Base-by-base conservation (phyloP, 2,113 vertebrate species). In the Hemiscyllium ocellatum region DNA sequence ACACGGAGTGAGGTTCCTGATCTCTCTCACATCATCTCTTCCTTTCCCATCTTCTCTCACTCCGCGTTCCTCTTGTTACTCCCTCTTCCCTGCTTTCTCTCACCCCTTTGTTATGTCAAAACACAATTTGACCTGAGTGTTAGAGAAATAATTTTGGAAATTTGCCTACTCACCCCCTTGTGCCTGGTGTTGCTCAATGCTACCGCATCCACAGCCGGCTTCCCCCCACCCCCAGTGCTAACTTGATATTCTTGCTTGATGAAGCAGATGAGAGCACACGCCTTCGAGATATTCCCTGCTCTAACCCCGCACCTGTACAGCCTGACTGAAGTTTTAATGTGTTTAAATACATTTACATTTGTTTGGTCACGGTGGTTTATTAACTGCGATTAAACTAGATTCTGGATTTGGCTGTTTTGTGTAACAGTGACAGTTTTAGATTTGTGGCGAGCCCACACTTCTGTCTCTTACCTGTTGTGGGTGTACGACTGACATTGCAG, bases 111-210 rank as follows among this genome's bases (percentile, higher is more conserved):
- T 5, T 97, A 98, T 98, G 98, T 98, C 98, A 98, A 99, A 99
- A 98, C 96, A 98, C 98, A 98, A 98, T 99, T 99, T 99, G 98
- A 99, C 98, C 98, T 98, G 99, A 99, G 98, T 99, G 98, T 98
- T 98, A 97, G 98, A 97, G 98, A 98, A 98, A 98, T 98, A 98
- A 98, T 99, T 98, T 98, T 98, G 98, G 98, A 98, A 98, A 98
- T 98, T 98, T 47, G 98, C 98, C 98, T 98, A 98, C 97, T 98
- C 98, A 97, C 1, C 98, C 98, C 98, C 97, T 98, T 97, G 97
- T 97, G 97, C 97, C 96, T 96, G 37, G 1, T 42, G 37, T 6
- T 83, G 37, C n/a, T 37, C 3, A 1, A 17, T 42, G 97, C 97
- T 98, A 97, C 97, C 97, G 97, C 98, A 97, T 98, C 98, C 95